Evolutionary conservation across 2,797 vertebrate genomes (phyloP), one percentile per base, ranked within the genome.

Genomic region (Gobio occitaniae): DNA sequence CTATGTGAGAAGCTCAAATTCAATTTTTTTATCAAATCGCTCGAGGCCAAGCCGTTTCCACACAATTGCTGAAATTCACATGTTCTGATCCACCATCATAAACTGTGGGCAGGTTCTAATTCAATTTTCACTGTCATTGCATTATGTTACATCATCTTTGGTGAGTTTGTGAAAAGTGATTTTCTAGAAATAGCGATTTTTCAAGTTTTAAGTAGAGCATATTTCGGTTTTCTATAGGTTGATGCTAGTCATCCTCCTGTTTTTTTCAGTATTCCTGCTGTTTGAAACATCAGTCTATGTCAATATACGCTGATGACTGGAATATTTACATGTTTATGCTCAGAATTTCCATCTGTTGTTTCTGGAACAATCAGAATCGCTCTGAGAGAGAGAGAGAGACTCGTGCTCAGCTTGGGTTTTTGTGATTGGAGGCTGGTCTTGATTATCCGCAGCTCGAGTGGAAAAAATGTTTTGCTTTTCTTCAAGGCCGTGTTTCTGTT

Each of bases 331-430:
- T 95, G 94, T 96, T 96, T 95, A 94, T 92, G 78, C 92, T 95
- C 93, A 95, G 90, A 94, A 93, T 95, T 95, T 95, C 94, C 95
- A 95, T 95, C 93, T 94, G 94, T 94, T 94, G 94, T 95, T 94
- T 93, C 93, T 94, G 93, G 94, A 95, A 94, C 94, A 95, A 95
- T 95, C 95, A 95, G 93, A 91, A 85, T 86, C 90, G 91, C 92
- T 93, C 75, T 88, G 88, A 93, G 92, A 93, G 90, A 90, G 32
- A 32, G 59, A 47, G 89, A 87, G 90, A 89, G 91, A 93, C 92
- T 94, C 79, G 87, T 87, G 91, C 92, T 93, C 91, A 94, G 93
- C 94, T 95, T 94, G 92, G 91, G 92, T 94, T 95, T 71, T 92
- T 93, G 91, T 95, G 93, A 94, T 95, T 95, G 93, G 91, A 93